Base-by-base conservation (phyloP, 2,113 vertebrate species). In the Pangasianodon gigas region DNA sequence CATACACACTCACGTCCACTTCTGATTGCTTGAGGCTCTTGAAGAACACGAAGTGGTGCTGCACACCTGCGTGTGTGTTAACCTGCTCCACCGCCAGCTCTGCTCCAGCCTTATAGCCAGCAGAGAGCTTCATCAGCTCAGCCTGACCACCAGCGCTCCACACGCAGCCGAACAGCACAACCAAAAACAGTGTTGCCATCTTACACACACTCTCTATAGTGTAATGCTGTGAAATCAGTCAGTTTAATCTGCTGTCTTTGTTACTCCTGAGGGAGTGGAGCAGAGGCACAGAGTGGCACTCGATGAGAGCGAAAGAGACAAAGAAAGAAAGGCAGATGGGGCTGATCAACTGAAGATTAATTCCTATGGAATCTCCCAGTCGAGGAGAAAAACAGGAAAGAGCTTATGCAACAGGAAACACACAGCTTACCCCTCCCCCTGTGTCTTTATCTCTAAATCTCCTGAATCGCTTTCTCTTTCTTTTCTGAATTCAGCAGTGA, bases 11-110 rank as follows among this genome's bases (percentile, higher is more conserved):
- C 93, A 96, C 96, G 93, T 96, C 91, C 6, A 92, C 81, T 44
- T 93, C 91, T 0, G 94, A 94, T 79, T 91, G 84, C 0, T 0
- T 0, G 37, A 95, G 0, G 69, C 89, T 96, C 85, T 52, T 95
- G 89, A 95, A 91, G 91, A 94, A 96, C 62, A 93, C 89, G 89
- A 96, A 96, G 84, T 95, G 93, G 29, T 93, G 93, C 86, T 92
- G 93, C 71, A 95, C 91, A 18, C 84, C 77, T 2, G 74, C 0
- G 1, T 93, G 93, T 4, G 93, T 90, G 90, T 90, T 80, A 14
- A 96, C 51, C 60, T 94, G 94, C 58, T 93, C 67, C 89, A 96
- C 60, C 3, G 95, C 92, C 88, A 96, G 67, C 51, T 95, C 92
- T 29, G 95, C 95, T 85, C 96, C 96, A 77, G 92, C 94, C 88